A percentile compares a stretch with the other conserved stretches of the same genome.
Conservation (phyloP, 2,888 invertebrate genomes). For the Aleiodes leptofemur region DNA sequence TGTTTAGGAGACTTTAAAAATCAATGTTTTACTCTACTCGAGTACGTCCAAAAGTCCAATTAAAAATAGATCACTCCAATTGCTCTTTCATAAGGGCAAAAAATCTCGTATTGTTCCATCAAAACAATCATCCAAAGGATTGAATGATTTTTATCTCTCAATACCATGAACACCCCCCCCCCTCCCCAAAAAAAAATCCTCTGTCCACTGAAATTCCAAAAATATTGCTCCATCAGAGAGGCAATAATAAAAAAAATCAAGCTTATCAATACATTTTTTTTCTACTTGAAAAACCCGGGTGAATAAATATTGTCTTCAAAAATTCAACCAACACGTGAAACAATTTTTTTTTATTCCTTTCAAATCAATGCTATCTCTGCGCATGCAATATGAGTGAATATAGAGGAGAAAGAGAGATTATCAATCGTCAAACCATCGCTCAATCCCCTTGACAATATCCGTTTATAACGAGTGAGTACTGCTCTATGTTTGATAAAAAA, state of each 20-base stretch:
- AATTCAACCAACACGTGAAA: not conserved
- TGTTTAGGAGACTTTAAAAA: not conserved
- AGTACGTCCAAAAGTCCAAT: too few relatives aligned
- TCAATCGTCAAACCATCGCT: slow-evolving; percentile 25
- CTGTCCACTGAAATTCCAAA: too few relatives aligned
- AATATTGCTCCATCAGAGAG: slow-evolving; percentile 9
- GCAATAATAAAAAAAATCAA: not conserved
- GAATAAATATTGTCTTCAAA: too few relatives aligned
- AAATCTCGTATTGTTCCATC: too few relatives aligned
- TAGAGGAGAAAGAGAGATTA: slow-evolving; percentile 15
- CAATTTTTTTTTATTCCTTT: not conserved
- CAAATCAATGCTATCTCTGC: slow-evolving; percentile 26
- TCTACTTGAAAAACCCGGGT: too few relatives aligned
- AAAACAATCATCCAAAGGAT: too few relatives aligned
- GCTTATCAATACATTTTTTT: too few relatives aligned
- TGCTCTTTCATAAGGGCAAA: too few relatives aligned
- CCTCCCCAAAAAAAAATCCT: too few relatives aligned
- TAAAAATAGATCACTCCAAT: too few relatives aligned
- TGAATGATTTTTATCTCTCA: too few relatives aligned
- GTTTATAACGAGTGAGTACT: slow-evolving; percentile 52
- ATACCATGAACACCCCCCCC: too few relatives aligned
- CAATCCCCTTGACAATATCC: slow-evolving; percentile 50
- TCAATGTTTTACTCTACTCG: not conserved
- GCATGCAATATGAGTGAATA: slow-evolving; percentile 14
- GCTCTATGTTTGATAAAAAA: slow-evolving; percentile 49